Base-by-base conservation (phyloP, 1,140 invertebrate genomes). In the Bacillus rossius region DNA sequence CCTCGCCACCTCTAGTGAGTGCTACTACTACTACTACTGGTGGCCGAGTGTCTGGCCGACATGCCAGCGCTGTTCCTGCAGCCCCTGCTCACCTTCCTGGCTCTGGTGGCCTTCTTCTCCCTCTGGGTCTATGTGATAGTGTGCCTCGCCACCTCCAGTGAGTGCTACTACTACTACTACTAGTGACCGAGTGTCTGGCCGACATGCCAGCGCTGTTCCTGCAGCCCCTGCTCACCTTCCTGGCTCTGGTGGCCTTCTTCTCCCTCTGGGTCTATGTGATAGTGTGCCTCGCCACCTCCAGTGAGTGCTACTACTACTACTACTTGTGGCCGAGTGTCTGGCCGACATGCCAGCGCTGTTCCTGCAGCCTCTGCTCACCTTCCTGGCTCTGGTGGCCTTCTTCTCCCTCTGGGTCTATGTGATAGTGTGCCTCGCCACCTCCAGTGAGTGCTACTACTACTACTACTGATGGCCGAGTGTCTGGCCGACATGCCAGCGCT, bases 31-130 rank as follows among this genome's bases (percentile, higher is more conserved):
- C n/a, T n/a, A n/a, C n/a, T n/a, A n/a, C n/a, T n/a, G n/a, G n/a
- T n/a, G n/a, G n/a, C n/a, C n/a, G n/a, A n/a, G n/a, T n/a, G n/a
- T n/a, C n/a, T n/a, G n/a, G n/a, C 84, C 48, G 84, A 85, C 66
- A 80, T 96, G 60, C 93, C 94, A 5, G 84, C 82, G n/a, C 73
- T 98, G 22, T 86, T 96, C 66, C 75, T 94, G 19, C 93, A 95
- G 68, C 94, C 94, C 1, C 69, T 96, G 1, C 75, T 93, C 57
- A 96, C 94, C 0, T 94, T 94, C 69, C 60, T 89, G 43, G 80
- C 87, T 47, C 76, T 96, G 0, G 72, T 88, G 23, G 59, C 84
- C 40, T 96, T 96, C 71, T 88, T 94, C 61, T 73, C 84, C 40
- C 92, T 91, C 77, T 96, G 92, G 92, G 77, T 93, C 1, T 78